A percentile compares a stretch with the other conserved stretches of the same genome.
phyloP scores from a whole-genome alignment of 2,113 vertebrate genomes.

The Amphilophus citrinellus region DNA sequence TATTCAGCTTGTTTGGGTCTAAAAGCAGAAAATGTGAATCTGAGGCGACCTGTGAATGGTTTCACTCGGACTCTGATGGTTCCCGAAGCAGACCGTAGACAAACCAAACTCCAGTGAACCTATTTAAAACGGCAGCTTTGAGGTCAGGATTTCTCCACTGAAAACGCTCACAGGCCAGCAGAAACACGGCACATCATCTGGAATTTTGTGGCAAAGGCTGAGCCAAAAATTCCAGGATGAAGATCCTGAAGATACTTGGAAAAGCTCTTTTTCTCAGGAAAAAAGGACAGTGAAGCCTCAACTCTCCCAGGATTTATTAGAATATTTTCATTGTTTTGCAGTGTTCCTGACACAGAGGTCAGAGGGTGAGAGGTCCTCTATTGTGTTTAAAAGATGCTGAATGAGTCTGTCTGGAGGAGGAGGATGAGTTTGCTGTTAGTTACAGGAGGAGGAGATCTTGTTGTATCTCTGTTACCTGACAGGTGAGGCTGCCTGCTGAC shows the following conservation, averaged over 20 bases:
- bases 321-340: neutral
- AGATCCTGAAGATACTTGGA: conserved; percentile 13
- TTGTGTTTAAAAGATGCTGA: neutral
- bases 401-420: neutral
- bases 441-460: too few species aligned
- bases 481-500: neutral
- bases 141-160: neutral
- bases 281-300: neutral
- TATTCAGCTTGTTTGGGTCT: neutral
- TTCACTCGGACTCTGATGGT: neutral
- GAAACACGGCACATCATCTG: neutral
- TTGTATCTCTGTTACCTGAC: neutral
- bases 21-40: neutral
- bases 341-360: neutral
- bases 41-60: neutral
- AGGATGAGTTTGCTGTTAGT: neutral
- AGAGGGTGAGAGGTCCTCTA: neutral
- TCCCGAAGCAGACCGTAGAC: neutral
- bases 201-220: conserved; percentile 43
- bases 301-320: neutral
- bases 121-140: neutral
- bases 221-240: conserved; percentile 17
- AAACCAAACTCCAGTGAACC: neutral
- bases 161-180: neutral
- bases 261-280: neutral